Evolutionary conservation across 2,113 vertebrate species (phyloP).

Genomic region (Marcusenius ussheri): DNA sequence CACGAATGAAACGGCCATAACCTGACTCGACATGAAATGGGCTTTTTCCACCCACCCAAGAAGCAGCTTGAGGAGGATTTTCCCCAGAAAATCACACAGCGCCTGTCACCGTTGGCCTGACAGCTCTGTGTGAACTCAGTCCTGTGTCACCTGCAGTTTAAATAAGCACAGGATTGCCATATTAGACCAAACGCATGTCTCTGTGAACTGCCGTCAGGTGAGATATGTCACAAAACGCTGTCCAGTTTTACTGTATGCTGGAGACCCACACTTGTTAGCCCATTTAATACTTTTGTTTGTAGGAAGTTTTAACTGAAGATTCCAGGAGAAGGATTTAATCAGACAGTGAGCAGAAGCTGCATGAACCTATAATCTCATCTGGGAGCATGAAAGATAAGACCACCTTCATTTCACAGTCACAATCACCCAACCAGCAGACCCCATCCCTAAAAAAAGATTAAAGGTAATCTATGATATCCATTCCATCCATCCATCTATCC

Average conservation of each 20-base stretch:
- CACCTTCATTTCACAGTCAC: background rate
- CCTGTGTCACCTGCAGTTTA: background rate
- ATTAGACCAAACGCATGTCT: background rate
- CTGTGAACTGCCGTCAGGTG: background rate
- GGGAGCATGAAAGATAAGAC: background rate
- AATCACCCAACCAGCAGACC: background rate
- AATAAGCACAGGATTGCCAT: background rate
- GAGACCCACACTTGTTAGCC: background rate
- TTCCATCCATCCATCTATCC: background rate
- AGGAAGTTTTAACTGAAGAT: background rate
- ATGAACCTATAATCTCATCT: background rate
- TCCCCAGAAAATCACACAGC: background rate
- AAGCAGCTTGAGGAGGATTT: background rate
- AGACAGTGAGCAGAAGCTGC: background rate
- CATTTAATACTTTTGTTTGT: background rate
- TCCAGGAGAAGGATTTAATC: background rate
- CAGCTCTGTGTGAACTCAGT: background rate
- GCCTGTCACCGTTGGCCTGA: background rate
- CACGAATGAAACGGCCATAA: background rate
- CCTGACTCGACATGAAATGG: background rate
- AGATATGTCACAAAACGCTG: background rate
- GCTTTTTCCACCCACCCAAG: background rate
- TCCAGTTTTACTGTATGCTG: background rate
- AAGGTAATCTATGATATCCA: background rate
- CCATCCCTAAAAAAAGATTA: background rate